Base-by-base conservation (phyloP, 2,888 invertebrate genomes). In the Pseudococcus jackbeardsleyi region DNA sequence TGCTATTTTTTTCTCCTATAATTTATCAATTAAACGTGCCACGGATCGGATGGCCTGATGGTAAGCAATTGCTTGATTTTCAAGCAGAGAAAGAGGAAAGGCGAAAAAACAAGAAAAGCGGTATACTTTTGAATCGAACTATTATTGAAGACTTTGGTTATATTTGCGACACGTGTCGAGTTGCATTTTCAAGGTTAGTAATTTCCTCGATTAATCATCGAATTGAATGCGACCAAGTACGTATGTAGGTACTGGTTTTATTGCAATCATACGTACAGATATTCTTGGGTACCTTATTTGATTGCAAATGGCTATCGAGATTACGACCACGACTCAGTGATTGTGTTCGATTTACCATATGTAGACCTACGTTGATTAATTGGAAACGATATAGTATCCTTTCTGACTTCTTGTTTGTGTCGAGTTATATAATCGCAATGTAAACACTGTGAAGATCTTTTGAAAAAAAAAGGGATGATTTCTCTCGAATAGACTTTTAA, bases 121-220 rank as follows among this genome's bases (percentile, higher is more conserved):
- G 54, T 54, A n/a, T 15, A 54, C 54, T 54, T 54, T 54, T 54
- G 54, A 50, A 50, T 54, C n/a, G n/a, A n/a, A 9, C n/a, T 17
- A n/a, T 54, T 54, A 54, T 54, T 54, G 22, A 64, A 64, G 64
- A 19, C 22, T 22, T 64, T 64, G 22, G 22, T 64, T 64, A 72
- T 79, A 46, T 82, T 82, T 46, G 46, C 46, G 79, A 82, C 79
- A 82, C 79, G 79, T 82, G 79, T 42, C 33, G 46, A 19, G 33
- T 82, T 82, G 72, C 72, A 72, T 72, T 82, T 46, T 82, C 79
- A 82, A 82, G 79, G 79, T 46, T 82, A 12, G 17, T 46, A 33
- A 82, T 82, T 82, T 82, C 19, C 22, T 82, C 19, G 46, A 82
- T 46, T 42, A 46, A 82, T 82, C 79, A 46, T 72, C 33, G 33